A percentile compares a stretch with the other conserved stretches of the same genome.
Evolutionary conservation across 2,797 vertebrate species (phyloP).

Genomic region (Poeciliopsis turneri): DNA sequence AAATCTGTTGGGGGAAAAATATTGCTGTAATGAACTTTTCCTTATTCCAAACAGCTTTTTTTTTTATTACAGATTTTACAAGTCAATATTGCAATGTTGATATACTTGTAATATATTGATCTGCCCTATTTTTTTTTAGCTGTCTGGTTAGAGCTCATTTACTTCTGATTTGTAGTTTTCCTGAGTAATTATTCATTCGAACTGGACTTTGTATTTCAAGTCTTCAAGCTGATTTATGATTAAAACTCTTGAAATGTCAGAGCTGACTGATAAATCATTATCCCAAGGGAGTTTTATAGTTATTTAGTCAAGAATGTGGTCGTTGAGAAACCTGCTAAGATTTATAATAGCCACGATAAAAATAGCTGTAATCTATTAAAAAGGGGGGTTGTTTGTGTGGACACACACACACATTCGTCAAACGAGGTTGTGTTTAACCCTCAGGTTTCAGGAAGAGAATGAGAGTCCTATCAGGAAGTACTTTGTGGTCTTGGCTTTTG

Average conservation of each 20-base stretch:
- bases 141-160: neutral
- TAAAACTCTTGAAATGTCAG: neutral
- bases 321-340: neutral
- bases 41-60: neutral
- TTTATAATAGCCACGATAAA: neutral
- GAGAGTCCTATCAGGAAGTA: constrained; percentile 29
- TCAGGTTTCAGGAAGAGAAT: constrained; percentile 25
- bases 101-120: no score
- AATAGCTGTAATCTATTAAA: neutral
- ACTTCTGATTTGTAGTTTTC: neutral
- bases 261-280: neutral
- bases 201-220: constrained; percentile 8
- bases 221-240: neutral
- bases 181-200: neutral
- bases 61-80: neutral
- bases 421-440: neutral
- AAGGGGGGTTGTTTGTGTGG: neutral
- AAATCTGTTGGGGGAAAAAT: neutral
- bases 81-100: neutral
- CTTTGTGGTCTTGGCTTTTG: constrained; percentile 34
- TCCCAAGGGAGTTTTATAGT: neutral
- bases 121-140: neutral
- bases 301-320: neutral
- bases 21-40: neutral
- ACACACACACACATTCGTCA: neutral